phyloP scores from a whole-genome alignment of 2,888 invertebrate genomes.

The Neria commutata region DNA sequence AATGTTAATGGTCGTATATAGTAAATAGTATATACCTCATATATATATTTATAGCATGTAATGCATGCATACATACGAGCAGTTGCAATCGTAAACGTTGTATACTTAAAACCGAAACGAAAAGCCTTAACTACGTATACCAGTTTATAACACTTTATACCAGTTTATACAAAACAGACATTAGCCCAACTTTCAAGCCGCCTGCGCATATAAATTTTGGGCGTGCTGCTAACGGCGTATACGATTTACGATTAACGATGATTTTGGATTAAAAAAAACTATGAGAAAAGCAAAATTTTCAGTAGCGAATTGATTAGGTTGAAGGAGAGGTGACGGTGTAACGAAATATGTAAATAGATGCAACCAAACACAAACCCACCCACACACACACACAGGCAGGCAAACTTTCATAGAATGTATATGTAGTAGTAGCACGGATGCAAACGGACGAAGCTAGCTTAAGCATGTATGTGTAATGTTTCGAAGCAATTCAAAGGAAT shows the following conservation, averaged over 20 bases:
- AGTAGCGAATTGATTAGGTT: too few species aligned
- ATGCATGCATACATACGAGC: too few species aligned
- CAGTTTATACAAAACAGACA: constrained; percentile 38
- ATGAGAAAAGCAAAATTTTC: constrained; percentile 8
- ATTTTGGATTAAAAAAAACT: constrained; percentile 13
- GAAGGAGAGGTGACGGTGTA: too few species aligned
- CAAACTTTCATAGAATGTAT: background rate
- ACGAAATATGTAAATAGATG: constrained; percentile 2
- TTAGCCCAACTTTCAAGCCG: too few species aligned
- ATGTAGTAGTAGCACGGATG: too few species aligned
- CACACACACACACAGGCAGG: background rate
- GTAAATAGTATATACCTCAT: constrained; percentile 12
- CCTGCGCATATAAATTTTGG: too few species aligned
- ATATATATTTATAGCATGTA: constrained; percentile 15
- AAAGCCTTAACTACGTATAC: constrained; percentile 63
- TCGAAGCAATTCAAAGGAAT: too few species aligned
- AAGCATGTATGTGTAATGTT: too few species aligned
- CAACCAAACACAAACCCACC: background rate
- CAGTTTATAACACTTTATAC: constrained; percentile 45
- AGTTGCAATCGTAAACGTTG: constrained; percentile 36
- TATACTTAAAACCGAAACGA: constrained; percentile 51
- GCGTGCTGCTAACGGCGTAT: constrained; percentile 42
- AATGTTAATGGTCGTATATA: background rate
- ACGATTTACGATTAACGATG: constrained; percentile 48
- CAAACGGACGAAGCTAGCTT: too few species aligned